These are phyloP conservation scores for Mnemiopsis leidyi DNA, from an alignment of 37 sponge, comb jelly and placozoan species.

Conservation along the genomic window DNA sequence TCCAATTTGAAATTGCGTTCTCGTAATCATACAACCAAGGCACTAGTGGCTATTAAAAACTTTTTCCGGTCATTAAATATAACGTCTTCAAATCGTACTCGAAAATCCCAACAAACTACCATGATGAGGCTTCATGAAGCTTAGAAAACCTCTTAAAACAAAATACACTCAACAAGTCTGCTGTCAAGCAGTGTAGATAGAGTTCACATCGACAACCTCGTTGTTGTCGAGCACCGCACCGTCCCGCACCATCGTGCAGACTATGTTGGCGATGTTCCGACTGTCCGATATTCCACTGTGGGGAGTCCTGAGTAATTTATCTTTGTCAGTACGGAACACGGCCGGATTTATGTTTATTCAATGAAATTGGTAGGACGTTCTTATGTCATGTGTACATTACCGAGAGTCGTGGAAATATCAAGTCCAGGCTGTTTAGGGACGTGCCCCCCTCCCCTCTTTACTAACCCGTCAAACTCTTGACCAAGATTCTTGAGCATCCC, in stretches of 20 bases:
- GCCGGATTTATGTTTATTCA: not conserved
- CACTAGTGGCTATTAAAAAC: too few relatives aligned
- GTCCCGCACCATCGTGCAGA: constrained; percentile 42
- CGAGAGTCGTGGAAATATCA: too few relatives aligned
- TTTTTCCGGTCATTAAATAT: too few relatives aligned
- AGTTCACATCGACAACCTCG: not conserved
- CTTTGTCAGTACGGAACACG: not conserved
- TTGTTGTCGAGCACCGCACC: constrained; percentile 51
- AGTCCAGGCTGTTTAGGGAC: too few relatives aligned
- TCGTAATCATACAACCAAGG: too few relatives aligned
- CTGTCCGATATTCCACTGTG: constrained; percentile 57
- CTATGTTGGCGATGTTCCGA: constrained; percentile 32
- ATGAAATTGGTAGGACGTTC: too few relatives aligned
- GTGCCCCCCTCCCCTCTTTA: too few relatives aligned
- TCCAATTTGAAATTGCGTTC: too few relatives aligned
- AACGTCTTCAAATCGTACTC: not conserved
- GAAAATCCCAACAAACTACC: not conserved
- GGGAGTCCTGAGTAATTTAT: not conserved
- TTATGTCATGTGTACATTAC: too few relatives aligned
- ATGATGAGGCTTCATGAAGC: not conserved
- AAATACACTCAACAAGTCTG: not conserved
- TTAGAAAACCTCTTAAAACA: not conserved
- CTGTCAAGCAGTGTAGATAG: not conserved
- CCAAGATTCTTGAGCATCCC: constrained; percentile 47
- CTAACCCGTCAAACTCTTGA: constrained; percentile 9